These are phyloP conservation scores for Caretta caretta DNA, from an alignment of 2,113 vertebrate species.

Conservation along the genomic window DNA sequence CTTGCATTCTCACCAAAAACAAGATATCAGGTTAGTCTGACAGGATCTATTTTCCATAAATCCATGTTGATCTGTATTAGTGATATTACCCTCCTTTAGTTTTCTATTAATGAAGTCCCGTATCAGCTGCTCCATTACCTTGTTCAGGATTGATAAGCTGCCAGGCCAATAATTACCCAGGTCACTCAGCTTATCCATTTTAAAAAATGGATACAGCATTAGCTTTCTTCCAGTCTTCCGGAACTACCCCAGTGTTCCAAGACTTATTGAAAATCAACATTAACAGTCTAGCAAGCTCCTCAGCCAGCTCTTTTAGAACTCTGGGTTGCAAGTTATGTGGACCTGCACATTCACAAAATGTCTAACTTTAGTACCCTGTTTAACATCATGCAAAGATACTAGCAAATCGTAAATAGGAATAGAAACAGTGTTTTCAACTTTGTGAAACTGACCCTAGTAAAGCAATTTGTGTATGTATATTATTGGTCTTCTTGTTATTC, in stretches of 20 bases:
- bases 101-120: not conserved
- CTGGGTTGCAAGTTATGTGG: not conserved
- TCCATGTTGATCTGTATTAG: not conserved
- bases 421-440: not conserved
- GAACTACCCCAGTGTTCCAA: not conserved
- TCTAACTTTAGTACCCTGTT: not conserved
- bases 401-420: not conserved
- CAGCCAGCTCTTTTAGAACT: not conserved
- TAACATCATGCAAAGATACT: not conserved
- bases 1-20: too few species aligned
- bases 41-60: not conserved
- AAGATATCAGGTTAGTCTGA: not conserved
- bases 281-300: not conserved
- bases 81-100: not conserved
- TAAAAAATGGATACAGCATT: not conserved
- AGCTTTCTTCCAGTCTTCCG: not conserved
- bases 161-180: not conserved
- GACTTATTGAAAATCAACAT: not conserved
- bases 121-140: not conserved
- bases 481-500: not conserved
- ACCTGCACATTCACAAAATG: not conserved
- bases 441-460: too few species aligned
- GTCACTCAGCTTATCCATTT: not conserved
- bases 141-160: not conserved
- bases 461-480: too few species aligned